Evolutionary conservation across 1,140 invertebrate species (phyloP).

Genomic region (Drosophila nigrodunni): DNA sequence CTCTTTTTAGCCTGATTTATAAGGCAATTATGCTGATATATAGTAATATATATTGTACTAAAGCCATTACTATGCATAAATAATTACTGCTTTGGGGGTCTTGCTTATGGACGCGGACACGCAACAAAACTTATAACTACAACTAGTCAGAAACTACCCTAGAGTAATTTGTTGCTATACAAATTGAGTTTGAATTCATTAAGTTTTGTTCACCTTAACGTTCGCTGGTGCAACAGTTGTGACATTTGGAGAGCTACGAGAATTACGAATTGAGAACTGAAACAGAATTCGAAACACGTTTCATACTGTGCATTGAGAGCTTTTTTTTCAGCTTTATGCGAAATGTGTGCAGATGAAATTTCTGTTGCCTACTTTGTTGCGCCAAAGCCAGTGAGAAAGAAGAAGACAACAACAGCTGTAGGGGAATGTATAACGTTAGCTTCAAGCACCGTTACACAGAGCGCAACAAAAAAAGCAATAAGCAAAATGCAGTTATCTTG

Average conservation of each 20-base stretch:
- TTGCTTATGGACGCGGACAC: conserved; percentile 2
- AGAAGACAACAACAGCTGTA: conserved; percentile 1
- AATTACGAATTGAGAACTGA: neutral
- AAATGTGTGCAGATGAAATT: neutral
- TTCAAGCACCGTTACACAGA: neutral
- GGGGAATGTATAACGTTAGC: neutral
- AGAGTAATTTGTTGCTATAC: conserved; percentile 7
- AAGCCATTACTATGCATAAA: conserved; percentile 9
- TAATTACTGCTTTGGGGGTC: conserved; percentile 2
- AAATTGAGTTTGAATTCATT: conserved; percentile 21
- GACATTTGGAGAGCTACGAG: neutral
- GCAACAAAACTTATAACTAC: neutral
- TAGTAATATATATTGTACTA: neutral
- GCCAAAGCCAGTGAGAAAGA: conserved; percentile 1
- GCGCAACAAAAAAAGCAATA: neutral
- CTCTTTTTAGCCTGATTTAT: no score
- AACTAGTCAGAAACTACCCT: neutral
- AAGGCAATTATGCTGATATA: no score
- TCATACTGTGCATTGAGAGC: conserved; percentile 1
- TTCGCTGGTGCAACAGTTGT: conserved; percentile 26
- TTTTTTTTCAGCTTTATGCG: neutral
- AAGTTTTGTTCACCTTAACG: neutral
- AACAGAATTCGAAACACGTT: neutral
- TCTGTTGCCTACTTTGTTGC: conserved; percentile 27
- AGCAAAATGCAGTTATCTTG: conserved; percentile 26